Base-by-base conservation (phyloP, 1,140 invertebrate species). In the Drusus annulatus region DNA sequence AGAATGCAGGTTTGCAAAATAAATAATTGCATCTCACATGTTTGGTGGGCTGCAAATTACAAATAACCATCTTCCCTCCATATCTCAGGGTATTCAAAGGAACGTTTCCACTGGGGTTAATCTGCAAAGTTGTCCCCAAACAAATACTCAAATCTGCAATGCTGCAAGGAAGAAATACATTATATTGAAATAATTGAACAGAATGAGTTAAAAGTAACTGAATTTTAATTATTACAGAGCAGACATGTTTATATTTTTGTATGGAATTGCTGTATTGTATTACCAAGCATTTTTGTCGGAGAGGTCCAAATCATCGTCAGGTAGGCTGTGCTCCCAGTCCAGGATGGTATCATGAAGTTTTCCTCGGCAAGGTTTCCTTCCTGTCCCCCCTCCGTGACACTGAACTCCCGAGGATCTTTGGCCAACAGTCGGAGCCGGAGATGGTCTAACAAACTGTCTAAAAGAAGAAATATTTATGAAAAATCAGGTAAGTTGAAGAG, bases 281-380 rank as follows among this genome's bases (percentile, higher is more conserved):
- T 92, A 98, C 96, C 93, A 95, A 60, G 97, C 96, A 90, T 98
- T 94, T 89, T 95, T 93, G 83, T 97, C 93, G 19, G 97, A 95
- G 88, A 96, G 90, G 62, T 95, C 91, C 17, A 99, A 90, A 87
- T 99, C 98, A 86, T 94, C 93, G 83, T 97, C 94, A 17, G 98
- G 98, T 78, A 99, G 90, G 88, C 94, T 94, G 86, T 97, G 95
- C 86, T 99, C 98, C 98, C 98, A 99, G 89, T 99, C 98, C n/a
- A 99, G 90, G 77, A 99, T 96, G 31, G 95, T 98, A 88, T 99
- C 98, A 81, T 94, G 88, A 60, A 99, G 89, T 80, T 94, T 93
- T 25, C 98, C 98, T 80, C 98, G 90, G 86, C 97, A 98, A 3
- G 92, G 91, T 79, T 95, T 89, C 28, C 92, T 91, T 60, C 91